A percentile compares a stretch with the other conserved stretches of the same genome.
Evolutionary conservation across 1,140 invertebrate genomes (phyloP).

Genomic region (Tenebrio molitor): DNA sequence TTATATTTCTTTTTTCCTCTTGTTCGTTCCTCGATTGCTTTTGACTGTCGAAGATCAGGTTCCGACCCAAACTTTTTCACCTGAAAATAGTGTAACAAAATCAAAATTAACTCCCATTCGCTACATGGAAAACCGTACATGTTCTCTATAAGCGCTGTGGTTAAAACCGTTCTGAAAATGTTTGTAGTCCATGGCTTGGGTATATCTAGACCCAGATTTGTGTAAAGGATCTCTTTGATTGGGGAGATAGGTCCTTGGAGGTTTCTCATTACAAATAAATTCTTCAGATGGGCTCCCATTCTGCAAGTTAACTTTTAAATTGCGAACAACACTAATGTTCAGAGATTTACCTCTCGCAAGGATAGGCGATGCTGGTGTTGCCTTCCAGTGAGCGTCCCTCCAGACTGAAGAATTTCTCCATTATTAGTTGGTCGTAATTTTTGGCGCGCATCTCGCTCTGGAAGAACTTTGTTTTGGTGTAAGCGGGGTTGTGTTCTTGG

Average conservation of each 20-base stretch:
- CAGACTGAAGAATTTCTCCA: conserved; percentile 82
- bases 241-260: conserved; percentile 27
- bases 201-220: conserved; percentile 25
- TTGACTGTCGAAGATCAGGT: conserved; percentile 72
- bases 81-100: conserved; percentile 49
- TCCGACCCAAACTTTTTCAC: conserved; percentile 78
- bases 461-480: conserved; percentile 75
- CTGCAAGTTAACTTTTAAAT: conserved; percentile 6
- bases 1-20: conserved; percentile 76
- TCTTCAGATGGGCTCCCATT: conserved; percentile 6
- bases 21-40: conserved; percentile 61
- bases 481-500: conserved; percentile 64
- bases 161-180: conserved; percentile 22
- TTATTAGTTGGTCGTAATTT: conserved; percentile 81
- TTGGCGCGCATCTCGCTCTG: conserved; percentile 71
- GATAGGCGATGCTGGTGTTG: conserved; percentile 48
- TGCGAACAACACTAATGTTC: conserved; percentile 43
- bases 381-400: conserved; percentile 80
- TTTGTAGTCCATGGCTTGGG: conserved; percentile 23
- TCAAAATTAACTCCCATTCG: background rate
- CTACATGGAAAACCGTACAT: background rate
- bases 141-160: conserved; percentile 15
- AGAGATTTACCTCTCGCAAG: conserved; percentile 8
- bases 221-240: conserved; percentile 44
- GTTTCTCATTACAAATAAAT: conserved; percentile 4